Evolutionary conservation across 2,888 invertebrate genomes (phyloP), one percentile per base, ranked within the genome.

Genomic region (Psococerastis gibbosa): DNA sequence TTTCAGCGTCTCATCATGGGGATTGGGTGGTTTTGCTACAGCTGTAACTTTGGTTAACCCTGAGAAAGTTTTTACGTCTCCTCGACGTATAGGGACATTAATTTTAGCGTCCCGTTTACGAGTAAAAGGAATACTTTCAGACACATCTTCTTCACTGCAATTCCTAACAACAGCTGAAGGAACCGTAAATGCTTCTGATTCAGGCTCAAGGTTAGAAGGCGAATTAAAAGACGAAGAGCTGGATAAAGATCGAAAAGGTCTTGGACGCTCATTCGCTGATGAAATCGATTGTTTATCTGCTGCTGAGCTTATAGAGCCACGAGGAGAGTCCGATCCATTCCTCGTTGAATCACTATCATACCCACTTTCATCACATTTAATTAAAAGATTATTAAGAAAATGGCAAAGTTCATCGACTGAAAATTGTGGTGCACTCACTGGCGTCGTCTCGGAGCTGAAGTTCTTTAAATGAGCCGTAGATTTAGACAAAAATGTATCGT

Each of bases 331-430:
- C 9, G 65, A 52, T 11, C 53, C 63, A 2, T 64, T 60, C 49
- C 68, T 57, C 0, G 69, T 70, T 13, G 69, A 69, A 53, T 72
- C 72, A 35, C 69, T 69, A 48, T 71, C 71, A 52, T 73, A 72
- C 13, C 71, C 72, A 52, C 70, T 70, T 54, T 71, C 72, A 50
- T 71, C 70, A 8, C 64, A 61, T 45, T 58, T 59, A 3, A 63
- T 47, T 35, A 58, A 55, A 16, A 59, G 56, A 47, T 51, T 59
- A 53, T 61, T 56, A 15, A 64, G 51, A 16, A 55, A 51, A 17
- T 48, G 18, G 46, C 52, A 50, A 5, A 54, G 46, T 41, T 51
- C 49, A 38, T 51, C 50, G 33, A 52, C 38, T 13, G 38, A 38
- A 11, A 38, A 38, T 18, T 38, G 38, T 5, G 38, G 38, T 5